Conservation (phyloP, 2,888 invertebrate species). For the Nezara viridula region DNA sequence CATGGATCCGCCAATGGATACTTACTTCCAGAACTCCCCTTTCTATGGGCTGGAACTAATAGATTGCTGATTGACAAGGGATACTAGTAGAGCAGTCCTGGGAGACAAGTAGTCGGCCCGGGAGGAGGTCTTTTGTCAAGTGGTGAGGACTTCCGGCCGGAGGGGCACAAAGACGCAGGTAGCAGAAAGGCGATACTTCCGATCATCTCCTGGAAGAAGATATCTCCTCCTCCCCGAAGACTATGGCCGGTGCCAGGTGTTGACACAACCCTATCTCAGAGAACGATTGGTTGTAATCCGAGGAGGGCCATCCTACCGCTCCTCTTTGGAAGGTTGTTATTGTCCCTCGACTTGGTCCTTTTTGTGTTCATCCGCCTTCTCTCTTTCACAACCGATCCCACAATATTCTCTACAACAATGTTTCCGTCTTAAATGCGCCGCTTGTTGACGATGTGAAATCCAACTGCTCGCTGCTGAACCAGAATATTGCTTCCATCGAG, state of each 20-base stretch:
- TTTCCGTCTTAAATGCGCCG: neutral
- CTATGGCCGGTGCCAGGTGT: neutral
- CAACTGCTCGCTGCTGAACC: neutral
- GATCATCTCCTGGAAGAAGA: neutral
- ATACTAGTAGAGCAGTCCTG: neutral
- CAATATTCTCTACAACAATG: neutral
- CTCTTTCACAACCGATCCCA: neutral
- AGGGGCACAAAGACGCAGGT: neutral
- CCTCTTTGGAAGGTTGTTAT: neutral
- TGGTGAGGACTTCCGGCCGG: constrained; percentile 30
- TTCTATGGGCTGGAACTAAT: too few species aligned
- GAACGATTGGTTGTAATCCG: neutral
- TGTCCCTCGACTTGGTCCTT: neutral
- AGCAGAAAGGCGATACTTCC: constrained; percentile 39
- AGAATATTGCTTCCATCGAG: too few species aligned
- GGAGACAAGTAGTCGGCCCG: neutral
- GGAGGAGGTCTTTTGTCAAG: neutral
- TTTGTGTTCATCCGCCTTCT: neutral
- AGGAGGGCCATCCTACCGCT: neutral
- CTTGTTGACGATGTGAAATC: neutral
- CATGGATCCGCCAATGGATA: too few species aligned
- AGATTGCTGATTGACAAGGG: neutral
- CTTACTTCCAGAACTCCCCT: too few species aligned
- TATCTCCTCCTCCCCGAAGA: neutral
- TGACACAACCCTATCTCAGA: constrained; percentile 40